Percentiles rank a stretch among this genome's conserved stretches.
phyloP scores from a whole-genome alignment of 2,888 invertebrate genomes.

The Onthophagus sagittarius region DNA sequence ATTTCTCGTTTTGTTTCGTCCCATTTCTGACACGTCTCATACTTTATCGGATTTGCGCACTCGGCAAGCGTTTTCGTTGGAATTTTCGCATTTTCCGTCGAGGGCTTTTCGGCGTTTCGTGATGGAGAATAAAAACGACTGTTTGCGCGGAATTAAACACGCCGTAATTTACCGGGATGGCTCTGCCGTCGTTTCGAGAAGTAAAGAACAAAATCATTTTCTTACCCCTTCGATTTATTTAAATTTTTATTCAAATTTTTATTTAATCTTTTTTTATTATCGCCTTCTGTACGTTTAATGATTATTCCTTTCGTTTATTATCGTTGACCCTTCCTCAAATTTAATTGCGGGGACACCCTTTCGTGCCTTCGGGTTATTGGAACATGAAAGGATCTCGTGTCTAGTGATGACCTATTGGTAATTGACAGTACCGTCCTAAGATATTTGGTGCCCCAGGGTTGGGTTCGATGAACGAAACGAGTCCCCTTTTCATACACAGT shows the following conservation, averaged over 20 bases:
- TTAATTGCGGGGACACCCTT: neutral
- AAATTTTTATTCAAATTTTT: neutral
- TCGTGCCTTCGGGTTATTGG: neutral
- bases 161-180: neutral
- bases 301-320: neutral
- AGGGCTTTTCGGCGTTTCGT: neutral
- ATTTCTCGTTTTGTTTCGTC: conserved; percentile 11
- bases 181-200: neutral
- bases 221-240: neutral
- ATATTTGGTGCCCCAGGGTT: too few relatives aligned
- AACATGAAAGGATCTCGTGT: neutral
- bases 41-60: conserved; percentile 1
- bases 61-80: neutral
- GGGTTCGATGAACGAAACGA: too few relatives aligned
- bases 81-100: neutral
- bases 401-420: neutral
- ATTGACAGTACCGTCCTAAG: neutral
- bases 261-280: neutral
- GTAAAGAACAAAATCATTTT: neutral
- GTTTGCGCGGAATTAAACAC: neutral
- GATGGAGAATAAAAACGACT: neutral
- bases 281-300: neutral
- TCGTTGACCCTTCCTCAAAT: neutral
- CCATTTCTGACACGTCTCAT: conserved; percentile 8
- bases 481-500: too few relatives aligned